Evolutionary conservation across 2,888 invertebrate genomes (phyloP).

Genomic region (Pyrocoelia pectoralis): DNA sequence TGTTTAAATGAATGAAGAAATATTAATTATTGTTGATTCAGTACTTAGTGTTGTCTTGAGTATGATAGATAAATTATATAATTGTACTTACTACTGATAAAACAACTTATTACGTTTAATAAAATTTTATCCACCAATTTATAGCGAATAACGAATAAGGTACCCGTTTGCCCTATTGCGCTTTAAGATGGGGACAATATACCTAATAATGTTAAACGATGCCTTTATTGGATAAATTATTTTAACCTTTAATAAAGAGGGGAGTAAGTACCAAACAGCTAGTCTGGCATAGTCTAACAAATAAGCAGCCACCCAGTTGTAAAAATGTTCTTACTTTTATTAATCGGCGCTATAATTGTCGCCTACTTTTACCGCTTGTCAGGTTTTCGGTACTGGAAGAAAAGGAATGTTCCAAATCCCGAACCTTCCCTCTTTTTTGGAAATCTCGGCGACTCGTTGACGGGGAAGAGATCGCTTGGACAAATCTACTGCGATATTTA

Average conservation of each 20-base stretch:
- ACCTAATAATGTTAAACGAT: too few relatives aligned
- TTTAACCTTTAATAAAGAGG: too few relatives aligned
- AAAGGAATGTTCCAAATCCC: slow-evolving; percentile 44
- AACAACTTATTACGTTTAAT: slow-evolving; percentile 3
- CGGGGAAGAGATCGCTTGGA: slow-evolving; percentile 44
- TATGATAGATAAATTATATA: slow-evolving; percentile 1
- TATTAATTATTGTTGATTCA: background rate
- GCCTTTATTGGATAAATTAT: too few relatives aligned
- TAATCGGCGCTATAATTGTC: background rate
- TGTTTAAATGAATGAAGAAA: background rate
- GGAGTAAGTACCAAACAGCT: too few relatives aligned
- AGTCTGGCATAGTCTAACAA: too few relatives aligned
- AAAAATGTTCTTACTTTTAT: background rate
- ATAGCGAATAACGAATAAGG: too few relatives aligned
- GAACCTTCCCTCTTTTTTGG: slow-evolving; percentile 43
- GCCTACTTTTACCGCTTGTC: slow-evolving; percentile 17
- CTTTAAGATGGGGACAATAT: too few relatives aligned
- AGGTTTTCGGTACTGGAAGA: slow-evolving; percentile 44
- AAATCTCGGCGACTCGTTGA: slow-evolving; percentile 45
- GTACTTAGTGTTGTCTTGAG: slow-evolving; percentile 5
- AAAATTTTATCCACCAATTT: background rate
- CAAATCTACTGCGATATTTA: slow-evolving; percentile 47
- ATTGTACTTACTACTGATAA: slow-evolving; percentile 5
- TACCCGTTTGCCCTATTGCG: too few relatives aligned
- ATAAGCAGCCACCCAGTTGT: too few relatives aligned